Conservation (phyloP, 2,797 vertebrate species). For the Anguilla megastoma region DNA sequence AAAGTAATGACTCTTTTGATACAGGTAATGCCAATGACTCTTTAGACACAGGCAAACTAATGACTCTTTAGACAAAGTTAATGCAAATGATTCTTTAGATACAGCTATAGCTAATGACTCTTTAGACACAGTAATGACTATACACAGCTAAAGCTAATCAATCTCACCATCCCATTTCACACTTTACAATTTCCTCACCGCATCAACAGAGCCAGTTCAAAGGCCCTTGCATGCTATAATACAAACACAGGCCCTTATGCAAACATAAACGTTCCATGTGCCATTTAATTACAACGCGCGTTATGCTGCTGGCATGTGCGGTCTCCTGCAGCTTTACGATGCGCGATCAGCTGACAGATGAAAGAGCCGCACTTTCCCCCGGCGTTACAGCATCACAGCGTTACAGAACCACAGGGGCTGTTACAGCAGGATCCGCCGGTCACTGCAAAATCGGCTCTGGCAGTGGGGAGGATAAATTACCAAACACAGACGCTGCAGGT, state of each 20-base stretch:
- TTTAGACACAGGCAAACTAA: no score
- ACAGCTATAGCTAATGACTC: no score
- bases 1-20: no score
- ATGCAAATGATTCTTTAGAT: no score
- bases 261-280: neutral
- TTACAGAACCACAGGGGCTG: neutral
- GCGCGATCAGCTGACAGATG: slow-evolving; percentile 4
- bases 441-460: neutral
- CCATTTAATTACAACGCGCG: neutral
- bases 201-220: neutral
- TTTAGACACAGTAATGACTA: no score
- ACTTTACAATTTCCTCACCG: neutral
- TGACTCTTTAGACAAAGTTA: neutral
- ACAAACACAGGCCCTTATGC: neutral
- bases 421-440: neutral
- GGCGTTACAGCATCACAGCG: no score
- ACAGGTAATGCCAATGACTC: no score
- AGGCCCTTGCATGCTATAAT: neutral
- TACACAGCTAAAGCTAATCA: neutral
- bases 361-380: neutral
- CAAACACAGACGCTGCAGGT: neutral
- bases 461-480: neutral
- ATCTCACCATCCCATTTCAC: neutral
- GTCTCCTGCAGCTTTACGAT: neutral
- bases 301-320: neutral